Conservation (phyloP, 2,888 invertebrate species). For the Erebia ligea region DNA sequence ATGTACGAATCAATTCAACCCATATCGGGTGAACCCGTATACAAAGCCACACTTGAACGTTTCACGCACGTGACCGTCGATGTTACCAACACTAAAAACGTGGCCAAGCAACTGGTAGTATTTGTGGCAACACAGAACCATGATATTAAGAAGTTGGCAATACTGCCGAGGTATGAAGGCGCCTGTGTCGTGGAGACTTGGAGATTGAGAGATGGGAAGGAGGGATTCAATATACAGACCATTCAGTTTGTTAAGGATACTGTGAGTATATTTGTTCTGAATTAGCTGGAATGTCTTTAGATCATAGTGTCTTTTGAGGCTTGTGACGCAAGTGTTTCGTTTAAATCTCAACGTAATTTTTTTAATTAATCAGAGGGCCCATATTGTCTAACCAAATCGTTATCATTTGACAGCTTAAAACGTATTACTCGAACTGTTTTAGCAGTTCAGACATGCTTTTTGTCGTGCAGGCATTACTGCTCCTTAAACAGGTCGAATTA, state of each 20-base stretch:
- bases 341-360: neutral
- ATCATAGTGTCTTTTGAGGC: neutral
- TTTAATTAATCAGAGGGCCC: neutral
- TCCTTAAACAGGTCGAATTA: too few species aligned
- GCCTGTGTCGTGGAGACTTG: constrained; percentile 94
- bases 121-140: constrained; percentile 91
- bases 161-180: constrained; percentile 86
- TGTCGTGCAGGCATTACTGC: too few species aligned
- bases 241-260: constrained; percentile 92
- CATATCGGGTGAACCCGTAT: constrained; percentile 86
- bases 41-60: constrained; percentile 87
- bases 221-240: constrained; percentile 82
- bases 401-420: too few species aligned
- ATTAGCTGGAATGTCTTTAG: neutral
- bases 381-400: too few species aligned
- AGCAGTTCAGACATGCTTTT: too few species aligned
- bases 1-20: constrained; percentile 95
- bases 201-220: constrained; percentile 85
- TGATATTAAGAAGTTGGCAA: constrained; percentile 90
- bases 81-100: constrained; percentile 87
- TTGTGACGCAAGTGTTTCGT: too few species aligned
- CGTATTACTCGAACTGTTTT: too few species aligned
- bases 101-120: constrained; percentile 88
- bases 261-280: constrained; percentile 65
- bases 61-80: constrained; percentile 93